Evolutionary conservation across 2,888 invertebrate species (phyloP).

Genomic region (Nomada lathburiana): DNA sequence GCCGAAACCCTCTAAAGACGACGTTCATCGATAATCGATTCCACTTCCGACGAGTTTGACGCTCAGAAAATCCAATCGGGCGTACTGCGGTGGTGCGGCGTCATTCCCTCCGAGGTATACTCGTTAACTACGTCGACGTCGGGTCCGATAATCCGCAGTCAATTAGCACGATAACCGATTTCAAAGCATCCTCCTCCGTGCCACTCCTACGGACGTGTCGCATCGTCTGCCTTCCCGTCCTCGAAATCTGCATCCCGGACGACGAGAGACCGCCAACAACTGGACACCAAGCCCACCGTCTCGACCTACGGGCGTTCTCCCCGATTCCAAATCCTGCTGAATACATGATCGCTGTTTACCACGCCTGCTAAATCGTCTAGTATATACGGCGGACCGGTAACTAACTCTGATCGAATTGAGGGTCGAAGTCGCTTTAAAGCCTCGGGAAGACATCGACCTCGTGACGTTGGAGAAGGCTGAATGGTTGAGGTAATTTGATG

Average conservation of each 20-base stretch:
- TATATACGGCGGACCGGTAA: conserved; percentile 28
- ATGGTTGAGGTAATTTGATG: too few species aligned
- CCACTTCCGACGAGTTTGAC: conserved; percentile 18
- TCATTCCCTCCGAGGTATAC: conserved; percentile 30
- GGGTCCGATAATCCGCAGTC: conserved; percentile 50
- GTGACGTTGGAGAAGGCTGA: too few species aligned
- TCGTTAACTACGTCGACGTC: conserved; percentile 42
- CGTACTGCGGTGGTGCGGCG: conserved; percentile 1
- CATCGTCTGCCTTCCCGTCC: conserved; percentile 18
- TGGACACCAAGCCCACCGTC: too few species aligned
- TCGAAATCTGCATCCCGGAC: conserved; percentile 6
- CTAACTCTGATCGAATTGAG: conserved; percentile 28
- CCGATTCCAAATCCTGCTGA: not conserved
- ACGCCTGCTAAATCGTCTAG: conserved; percentile 42
- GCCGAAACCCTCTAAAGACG: not conserved
- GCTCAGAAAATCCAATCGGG: conserved; percentile 36
- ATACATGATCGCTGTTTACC: conserved; percentile 34
- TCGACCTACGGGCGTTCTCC: not conserved
- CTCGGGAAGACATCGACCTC: conserved; percentile 37
- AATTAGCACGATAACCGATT: conserved; percentile 58
- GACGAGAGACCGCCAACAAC: not conserved
- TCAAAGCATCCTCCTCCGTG: conserved; percentile 1
- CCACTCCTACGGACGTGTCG: not conserved
- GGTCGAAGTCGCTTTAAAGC: conserved; percentile 51
- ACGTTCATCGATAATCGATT: conserved; percentile 45